Conservation (phyloP, 2,888 invertebrate species). For the Aricia artaxerxes region DNA sequence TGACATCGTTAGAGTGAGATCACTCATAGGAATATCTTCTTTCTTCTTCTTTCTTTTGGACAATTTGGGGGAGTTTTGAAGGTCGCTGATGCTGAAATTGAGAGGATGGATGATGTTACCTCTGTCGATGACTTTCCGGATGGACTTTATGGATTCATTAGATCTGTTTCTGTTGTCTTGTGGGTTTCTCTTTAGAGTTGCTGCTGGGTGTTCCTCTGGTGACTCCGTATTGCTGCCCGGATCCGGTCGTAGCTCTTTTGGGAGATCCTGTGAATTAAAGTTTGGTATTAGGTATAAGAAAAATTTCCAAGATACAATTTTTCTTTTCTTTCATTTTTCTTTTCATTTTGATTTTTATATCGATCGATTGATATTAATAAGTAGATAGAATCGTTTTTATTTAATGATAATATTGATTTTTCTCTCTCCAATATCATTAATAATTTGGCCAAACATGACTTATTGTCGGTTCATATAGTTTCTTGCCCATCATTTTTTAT, state of each 20-base stretch:
- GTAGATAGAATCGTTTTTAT: no score
- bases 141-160: slow-evolving; percentile 65
- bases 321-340: no score
- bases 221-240: slow-evolving; percentile 86
- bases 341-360: no score
- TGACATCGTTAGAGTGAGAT: slow-evolving; percentile 63
- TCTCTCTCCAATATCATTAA: no score
- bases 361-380: no score
- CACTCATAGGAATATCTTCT: slow-evolving; percentile 68
- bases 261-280: slow-evolving; percentile 64
- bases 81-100: slow-evolving; percentile 74
- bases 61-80: slow-evolving; percentile 68
- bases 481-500: no score
- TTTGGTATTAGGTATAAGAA: neutral
- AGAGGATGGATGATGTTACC: slow-evolving; percentile 73
- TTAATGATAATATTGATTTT: no score
- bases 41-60: slow-evolving; percentile 61
- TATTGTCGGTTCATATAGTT: no score
- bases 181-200: slow-evolving; percentile 62
- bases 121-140: slow-evolving; percentile 62
- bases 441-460: no score
- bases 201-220: slow-evolving; percentile 79
- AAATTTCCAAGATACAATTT: no score
- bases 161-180: slow-evolving; percentile 57
- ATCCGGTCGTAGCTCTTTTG: slow-evolving; percentile 70